Evolutionary conservation across 2,888 invertebrate species (phyloP), one percentile per base, ranked within the genome.

Genomic region (Oscheius sp.): DNA sequence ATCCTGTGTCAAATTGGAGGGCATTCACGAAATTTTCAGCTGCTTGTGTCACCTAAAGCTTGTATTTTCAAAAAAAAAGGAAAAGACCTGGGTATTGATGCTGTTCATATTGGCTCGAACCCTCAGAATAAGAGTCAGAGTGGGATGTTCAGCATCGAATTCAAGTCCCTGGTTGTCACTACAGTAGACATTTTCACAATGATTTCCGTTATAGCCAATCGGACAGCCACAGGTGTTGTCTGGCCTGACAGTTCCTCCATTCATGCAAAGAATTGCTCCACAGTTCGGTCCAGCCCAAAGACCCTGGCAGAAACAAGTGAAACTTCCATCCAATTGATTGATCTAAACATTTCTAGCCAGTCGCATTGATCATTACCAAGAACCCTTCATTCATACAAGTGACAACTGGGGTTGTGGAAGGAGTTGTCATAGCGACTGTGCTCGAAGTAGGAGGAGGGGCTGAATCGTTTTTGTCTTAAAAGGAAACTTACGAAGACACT

Each of bases 161-260:
- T 65, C 67, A 25, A 69, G 37, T 33, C 72, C 73, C 3, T 73
- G 64, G 15, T 73, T 66, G 33, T 80, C 77, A 27, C 58, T 55
- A 63, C 82, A 82, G 6, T 70, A 34, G 10, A 81, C 81, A 17
- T 75, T 69, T 34, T 80, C 67, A 45, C 82, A 82, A 52, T 79
- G 78, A 55, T 65, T 57, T 50, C 81, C 82, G 3, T 39, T 45
- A 72, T 74, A 81, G 48, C 77, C 79, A 39, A 64, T 64, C 23
- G 68, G 42, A 46, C 81, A 81, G 6, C 23, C 12, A 33, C 79
- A 81, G 23, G 65, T 55, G 8, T 50, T 64, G 27, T 71, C 34
- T n/a, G 29, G 15, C 34, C 53, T 4, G 53, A 57, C 17, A 58
- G 72, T 39, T 27, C 61, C 81, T 63, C 78, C 77, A 52, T 81